Base-by-base conservation (phyloP, 2,888 invertebrate species). In the Ypsolopha sequella region DNA sequence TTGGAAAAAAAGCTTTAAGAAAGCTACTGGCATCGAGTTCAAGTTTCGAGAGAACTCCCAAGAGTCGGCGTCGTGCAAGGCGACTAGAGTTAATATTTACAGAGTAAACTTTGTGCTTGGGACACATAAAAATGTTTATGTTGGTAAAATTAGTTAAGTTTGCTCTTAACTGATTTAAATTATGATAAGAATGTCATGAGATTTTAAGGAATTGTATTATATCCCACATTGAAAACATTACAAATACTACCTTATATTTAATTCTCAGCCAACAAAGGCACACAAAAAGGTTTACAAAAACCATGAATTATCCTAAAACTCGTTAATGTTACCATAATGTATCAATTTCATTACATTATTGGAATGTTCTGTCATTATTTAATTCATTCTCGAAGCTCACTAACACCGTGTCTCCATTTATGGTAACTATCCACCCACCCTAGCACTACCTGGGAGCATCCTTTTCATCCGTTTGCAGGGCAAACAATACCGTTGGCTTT, bases 371-470 rank as follows among this genome's bases (percentile, higher is more conserved):
- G 70, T 68, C 73, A 65, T 62, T 57, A 63, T 71, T 68, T 64
- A 75, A 71, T 70, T 65, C 39, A 41, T 71, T 71, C 68, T 65
- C 58, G 64, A 66, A 61, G 64, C 61, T 65, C 60, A 63, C 64
- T 72, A 71, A 68, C 66, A 56, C 61, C 59, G 52, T 58, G 60
- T 64, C 55, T 56, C 58, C 65, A 61, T 70, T 71, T 72, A 70
- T 66, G 62, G 66, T 64, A 66, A 60, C 53, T 64, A 65, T 64
- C 68, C 73, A 71, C 72, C 76, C 77, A 74, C 74, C 65, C 69
- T 63, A 66, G 24, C 24, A 24, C 73, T 84, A 81, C 82, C 81
- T 80, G 81, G 70, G 61, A 64, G 61, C 64, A 71, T 74, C 70
- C 68, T 65, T 73, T 76, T 68, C 64, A 73, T 75, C 67, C 67